Base-by-base conservation (phyloP, 2,888 invertebrate species). In the Microplitis deprimator region DNA sequence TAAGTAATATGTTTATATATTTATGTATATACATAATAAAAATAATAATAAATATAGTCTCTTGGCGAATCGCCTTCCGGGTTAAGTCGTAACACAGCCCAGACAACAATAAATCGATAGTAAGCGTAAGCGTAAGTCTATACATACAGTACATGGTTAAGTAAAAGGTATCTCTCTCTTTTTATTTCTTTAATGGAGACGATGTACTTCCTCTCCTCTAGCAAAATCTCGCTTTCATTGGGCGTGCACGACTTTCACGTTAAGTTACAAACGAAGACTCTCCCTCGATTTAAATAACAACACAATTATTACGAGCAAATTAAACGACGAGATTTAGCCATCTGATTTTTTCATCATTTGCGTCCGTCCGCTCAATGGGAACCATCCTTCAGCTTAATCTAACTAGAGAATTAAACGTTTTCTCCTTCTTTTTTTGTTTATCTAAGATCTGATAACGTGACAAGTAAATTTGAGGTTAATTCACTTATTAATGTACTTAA, bases 71-170 rank as follows among this genome's bases (percentile, higher is more conserved):
- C 79, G 79, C 80, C 81, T 82, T 82, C 82, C 82, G 82, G 82
- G 82, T 82, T 79, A 82, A 77, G 78, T 82, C 79, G 81, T 81
- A 81, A 82, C 77, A 77, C 10, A 50, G 29, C 50, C 73, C 77
- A 76, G 79, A 82, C 81, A 79, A 82, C 76, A 81, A 81, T 82
- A 80, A 80, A 82, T 82, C 82, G 81, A 80, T 73, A 72, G 20
- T 60, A 68, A 50, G 50, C 50, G 50, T 50, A 50, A 50, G 50
- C 50, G 50, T 29, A 29, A 29, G 29, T 29, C 29, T 29, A 29
- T 72, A 76, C 73, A 62, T 67, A 69, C 69, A 29, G 29, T 29
- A 29, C 29, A 29, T 29, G 29, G 29, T 40, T n/a, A 29, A 41
- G 50, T 50, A 50, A 50, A 50, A 73, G 77, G 74, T 78, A 41